Evolutionary conservation across 2,888 invertebrate species (phyloP), one percentile per base, ranked within the genome.

Genomic region (Odontothrips loti): DNA sequence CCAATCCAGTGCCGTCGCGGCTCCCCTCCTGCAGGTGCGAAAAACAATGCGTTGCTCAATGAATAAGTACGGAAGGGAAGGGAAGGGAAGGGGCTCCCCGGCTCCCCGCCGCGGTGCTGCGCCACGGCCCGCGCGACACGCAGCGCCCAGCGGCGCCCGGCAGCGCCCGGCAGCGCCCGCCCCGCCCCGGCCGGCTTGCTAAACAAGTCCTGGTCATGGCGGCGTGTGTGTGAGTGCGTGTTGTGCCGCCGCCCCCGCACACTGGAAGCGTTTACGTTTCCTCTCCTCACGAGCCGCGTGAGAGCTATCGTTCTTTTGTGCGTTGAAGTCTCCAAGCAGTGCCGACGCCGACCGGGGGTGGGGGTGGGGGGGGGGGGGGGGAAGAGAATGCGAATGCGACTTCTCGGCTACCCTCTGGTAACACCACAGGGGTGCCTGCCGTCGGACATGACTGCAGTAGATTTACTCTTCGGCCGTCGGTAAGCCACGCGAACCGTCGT

Each of bases 31-130:
- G 68, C 68, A 75, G 68, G 68, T 27, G 68, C 68, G 68, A 75
- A 75, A 75, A 75, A 75, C 68, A 75, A 75, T 75, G 68, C 68
- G 68, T 27, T 27, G 68, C 68, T 75, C 68, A 75, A 27, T 75
- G 68, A 75, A 75, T 75, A 75, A 75, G 68, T 23, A 68, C 23
- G 68, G 68, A 23, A 23, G 23, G 3, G 23, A 2, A 17, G 51
- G 51, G 58, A 0, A 17, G 20, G 20, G 58, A 0, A 1, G 58
- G 10, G 58, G 58, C 58, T 17, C 58, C 58, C 20, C 58, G 58
- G 6, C 58, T 11, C 20, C 15, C 15, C 17, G 17, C 17, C 58
- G 15, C 34, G 2, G 34, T 43, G 6, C 34, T 43, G 3, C 34
- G 34, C 34, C 34, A 43, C 34, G 34, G 34, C 34, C 34, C 34